Conservation (phyloP, 2,888 invertebrate species). For the Scaptodrosophila latifasciaeformis region DNA sequence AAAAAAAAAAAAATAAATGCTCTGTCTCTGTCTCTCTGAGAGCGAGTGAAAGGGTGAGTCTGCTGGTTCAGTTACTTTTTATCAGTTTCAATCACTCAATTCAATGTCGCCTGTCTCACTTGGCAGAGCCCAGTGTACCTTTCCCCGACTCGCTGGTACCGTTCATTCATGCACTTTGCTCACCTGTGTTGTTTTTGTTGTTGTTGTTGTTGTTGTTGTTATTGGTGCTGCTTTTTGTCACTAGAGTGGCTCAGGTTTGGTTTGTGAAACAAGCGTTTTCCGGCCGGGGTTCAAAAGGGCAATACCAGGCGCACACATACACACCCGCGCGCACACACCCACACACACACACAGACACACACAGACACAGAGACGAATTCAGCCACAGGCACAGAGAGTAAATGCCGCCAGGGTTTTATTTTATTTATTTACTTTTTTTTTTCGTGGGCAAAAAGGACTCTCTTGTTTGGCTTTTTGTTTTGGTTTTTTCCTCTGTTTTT, state of each 20-base stretch:
- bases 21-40: slow-evolving; percentile 7
- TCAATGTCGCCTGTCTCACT: neutral
- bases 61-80: slow-evolving; percentile 36
- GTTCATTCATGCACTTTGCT: slow-evolving; percentile 53
- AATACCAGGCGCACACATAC: no score
- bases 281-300: slow-evolving; percentile 49
- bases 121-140: neutral
- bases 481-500: slow-evolving; percentile 23
- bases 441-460: no score
- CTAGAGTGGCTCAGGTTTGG: slow-evolving; percentile 21
- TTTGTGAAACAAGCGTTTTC: slow-evolving; percentile 65
- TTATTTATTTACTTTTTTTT: neutral
- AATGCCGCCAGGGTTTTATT: neutral
- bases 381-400: slow-evolving; percentile 1
- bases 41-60: neutral
- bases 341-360: no score
- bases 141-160: slow-evolving; percentile 15
- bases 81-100: slow-evolving; percentile 64
- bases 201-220: slow-evolving; percentile 32
- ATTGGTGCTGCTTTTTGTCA: slow-evolving; percentile 26
- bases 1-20: neutral
- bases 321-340: no score
- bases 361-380: no score
- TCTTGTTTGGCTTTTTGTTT: slow-evolving; percentile 23
- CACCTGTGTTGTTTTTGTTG: slow-evolving; percentile 38